Evolutionary conservation across 2,797 vertebrate species (phyloP).

Genomic region (Vultur gryphus): DNA sequence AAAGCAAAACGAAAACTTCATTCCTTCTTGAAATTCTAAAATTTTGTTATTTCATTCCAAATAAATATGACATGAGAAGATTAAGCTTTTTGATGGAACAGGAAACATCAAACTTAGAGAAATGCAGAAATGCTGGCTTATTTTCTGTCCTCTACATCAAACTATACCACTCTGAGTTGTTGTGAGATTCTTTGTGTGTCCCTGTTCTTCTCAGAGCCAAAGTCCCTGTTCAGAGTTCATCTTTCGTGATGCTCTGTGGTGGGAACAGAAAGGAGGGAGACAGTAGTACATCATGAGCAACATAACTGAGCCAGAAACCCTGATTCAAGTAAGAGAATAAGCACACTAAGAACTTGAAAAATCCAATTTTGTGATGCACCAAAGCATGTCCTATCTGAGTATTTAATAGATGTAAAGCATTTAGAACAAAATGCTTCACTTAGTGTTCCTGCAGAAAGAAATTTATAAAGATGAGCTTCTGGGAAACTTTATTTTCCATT

Average conservation of each 20-base stretch:
- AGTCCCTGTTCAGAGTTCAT: background rate
- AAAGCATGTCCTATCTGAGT: background rate
- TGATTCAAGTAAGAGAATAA: background rate
- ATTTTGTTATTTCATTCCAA: background rate
- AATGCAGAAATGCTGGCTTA: background rate
- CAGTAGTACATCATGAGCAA: background rate
- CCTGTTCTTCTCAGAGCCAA: background rate
- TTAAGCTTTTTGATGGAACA: background rate
- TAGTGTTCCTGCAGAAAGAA: background rate
- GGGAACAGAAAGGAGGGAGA: background rate
- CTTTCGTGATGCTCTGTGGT: background rate
- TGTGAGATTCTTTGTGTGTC: background rate
- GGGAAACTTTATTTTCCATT: background rate
- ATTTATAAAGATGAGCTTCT: background rate
- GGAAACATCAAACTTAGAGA: background rate
- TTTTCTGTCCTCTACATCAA: background rate
- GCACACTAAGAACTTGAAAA: background rate
- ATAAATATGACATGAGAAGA: background rate
- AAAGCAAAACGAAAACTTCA: background rate
- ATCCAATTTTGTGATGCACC: background rate
- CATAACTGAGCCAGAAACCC: background rate
- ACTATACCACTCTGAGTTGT: background rate
- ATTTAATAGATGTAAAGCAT: background rate
- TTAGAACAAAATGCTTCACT: background rate
- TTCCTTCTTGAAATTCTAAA: background rate